Evolutionary conservation across 2,797 vertebrate genomes (phyloP).

Genomic region (Xenopus petersii): DNA sequence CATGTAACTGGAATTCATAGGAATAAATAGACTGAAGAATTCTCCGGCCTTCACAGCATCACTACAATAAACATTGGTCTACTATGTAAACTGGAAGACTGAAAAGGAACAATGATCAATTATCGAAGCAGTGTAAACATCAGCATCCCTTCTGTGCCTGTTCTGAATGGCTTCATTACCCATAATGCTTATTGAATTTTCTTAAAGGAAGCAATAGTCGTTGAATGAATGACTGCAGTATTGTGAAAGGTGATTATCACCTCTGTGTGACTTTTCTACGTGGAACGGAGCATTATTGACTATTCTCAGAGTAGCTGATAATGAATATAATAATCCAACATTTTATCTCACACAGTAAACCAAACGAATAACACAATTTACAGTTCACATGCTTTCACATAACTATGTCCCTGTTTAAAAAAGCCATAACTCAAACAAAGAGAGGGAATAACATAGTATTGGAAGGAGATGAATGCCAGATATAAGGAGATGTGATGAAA

Average conservation of each 20-base stretch:
- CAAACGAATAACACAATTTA: constrained; percentile 36
- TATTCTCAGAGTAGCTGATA: constrained; percentile 49
- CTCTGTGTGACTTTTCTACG: constrained; percentile 47
- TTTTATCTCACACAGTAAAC: constrained; percentile 45
- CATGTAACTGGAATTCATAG: too few species aligned
- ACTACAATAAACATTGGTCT: constrained; percentile 18
- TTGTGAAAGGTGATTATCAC: constrained; percentile 49
- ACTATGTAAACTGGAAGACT: constrained; percentile 43
- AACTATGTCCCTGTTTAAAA: constrained; percentile 16
- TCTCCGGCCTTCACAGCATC: neutral
- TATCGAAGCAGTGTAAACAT: constrained; percentile 43
- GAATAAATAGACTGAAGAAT: too few species aligned
- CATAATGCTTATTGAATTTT: constrained; percentile 49
- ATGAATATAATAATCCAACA: constrained; percentile 47
- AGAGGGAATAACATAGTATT: neutral
- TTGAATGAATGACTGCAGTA: constrained; percentile 46
- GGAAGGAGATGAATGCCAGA: neutral
- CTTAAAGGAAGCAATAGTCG: constrained; percentile 48
- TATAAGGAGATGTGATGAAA: neutral
- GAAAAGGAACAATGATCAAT: constrained; percentile 42
- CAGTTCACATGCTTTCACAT: constrained; percentile 47
- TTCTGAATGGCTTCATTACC: constrained; percentile 44
- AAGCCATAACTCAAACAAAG: neutral
- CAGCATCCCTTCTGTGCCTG: constrained; percentile 45
- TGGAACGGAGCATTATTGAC: constrained; percentile 44